Base-by-base conservation (phyloP, 53 echinoderm and acorn worm genomes). In the Antedon mediterranea region DNA sequence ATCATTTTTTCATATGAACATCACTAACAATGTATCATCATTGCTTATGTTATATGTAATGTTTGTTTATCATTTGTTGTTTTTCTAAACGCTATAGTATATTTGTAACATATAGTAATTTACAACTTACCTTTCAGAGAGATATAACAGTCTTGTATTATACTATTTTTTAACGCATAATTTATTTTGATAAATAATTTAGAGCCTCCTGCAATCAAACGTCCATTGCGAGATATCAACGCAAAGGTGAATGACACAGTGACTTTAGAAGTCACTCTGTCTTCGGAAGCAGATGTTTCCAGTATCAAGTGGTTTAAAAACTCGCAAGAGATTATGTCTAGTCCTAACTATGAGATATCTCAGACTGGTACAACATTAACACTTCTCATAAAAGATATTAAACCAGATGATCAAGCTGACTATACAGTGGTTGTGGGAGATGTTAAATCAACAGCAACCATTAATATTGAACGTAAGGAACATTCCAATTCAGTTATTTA, bases 371-470 rank as follows among this genome's bases (percentile, higher is more conserved):
- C 77, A 73, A 86, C 75, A 78, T 84, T 87, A 31, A 78, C 84
- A 28, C 83, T 97, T 74, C 85, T 85, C 75, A 84, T 97, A 77
- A 74, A 78, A 32, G 90, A 92, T 44, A 82, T 92, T 42, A 85
- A 79, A 77, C 84, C 85, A 29, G 90, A 88, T 30, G 97, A 97
- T 78, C 85, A 89, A 71, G 92, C 81, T 28, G 92, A 97, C 72
- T 93, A 88, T 80, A 98, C 90, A 27, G 86, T 86, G 73, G 87
- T 86, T 29, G 79, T 90, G 34, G 84, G 98, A 30, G 90, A 90
- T 80, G 89, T 90, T 71, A 90, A 84, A 78, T 83, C 89, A n/a
- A 78, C 88, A 31, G 76, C 76, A 28, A 33, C 33, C 0, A 33
- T 76, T 34, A 33, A 33, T 33, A 34, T 76, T 33, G 32, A 76